Evolutionary conservation across 2,888 invertebrate species (phyloP).

Genomic region (Andrena bicolor): DNA sequence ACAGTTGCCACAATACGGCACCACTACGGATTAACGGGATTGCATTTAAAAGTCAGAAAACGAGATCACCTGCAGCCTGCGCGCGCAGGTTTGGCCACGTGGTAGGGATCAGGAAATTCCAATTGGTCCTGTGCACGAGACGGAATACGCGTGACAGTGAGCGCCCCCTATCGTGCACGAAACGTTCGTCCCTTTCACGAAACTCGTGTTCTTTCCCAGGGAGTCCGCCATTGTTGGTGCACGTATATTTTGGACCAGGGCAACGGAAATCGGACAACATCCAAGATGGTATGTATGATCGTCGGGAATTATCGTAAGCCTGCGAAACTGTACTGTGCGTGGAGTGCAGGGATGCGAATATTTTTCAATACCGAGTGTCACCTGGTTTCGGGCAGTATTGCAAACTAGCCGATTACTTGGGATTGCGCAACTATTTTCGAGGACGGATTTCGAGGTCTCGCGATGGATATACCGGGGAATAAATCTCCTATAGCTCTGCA

Average conservation of each 20-base stretch:
- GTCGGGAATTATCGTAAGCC: slow-evolving; percentile 41
- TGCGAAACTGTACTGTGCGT: slow-evolving; percentile 48
- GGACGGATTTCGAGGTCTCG: slow-evolving; percentile 53
- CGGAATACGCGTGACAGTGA: slow-evolving; percentile 61
- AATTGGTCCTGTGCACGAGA: slow-evolving; percentile 62
- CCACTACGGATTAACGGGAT: slow-evolving; percentile 11
- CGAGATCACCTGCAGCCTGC: slow-evolving; percentile 36
- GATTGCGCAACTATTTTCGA: slow-evolving; percentile 82
- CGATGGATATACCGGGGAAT: slow-evolving; percentile 51
- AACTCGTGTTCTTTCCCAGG: slow-evolving; percentile 89
- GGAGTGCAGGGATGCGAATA: slow-evolving; percentile 68
- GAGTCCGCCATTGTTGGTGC: slow-evolving; percentile 96
- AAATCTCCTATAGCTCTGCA: slow-evolving; percentile 22
- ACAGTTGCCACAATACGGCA: background rate
- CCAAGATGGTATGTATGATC: slow-evolving; percentile 91
- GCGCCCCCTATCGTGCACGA: slow-evolving; percentile 70
- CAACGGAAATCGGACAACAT: slow-evolving; percentile 92
- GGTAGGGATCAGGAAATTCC: slow-evolving; percentile 39
- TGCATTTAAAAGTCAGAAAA: slow-evolving; percentile 9
- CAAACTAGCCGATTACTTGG: slow-evolving; percentile 76
- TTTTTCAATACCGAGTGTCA: slow-evolving; percentile 70
- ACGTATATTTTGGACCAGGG: slow-evolving; percentile 90
- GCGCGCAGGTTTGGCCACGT: slow-evolving; percentile 57
- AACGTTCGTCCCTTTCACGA: slow-evolving; percentile 61
- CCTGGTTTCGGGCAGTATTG: slow-evolving; percentile 61